phyloP scores from a whole-genome alignment of 64 coral and sea anemone species.

The Anthopleura sola region DNA sequence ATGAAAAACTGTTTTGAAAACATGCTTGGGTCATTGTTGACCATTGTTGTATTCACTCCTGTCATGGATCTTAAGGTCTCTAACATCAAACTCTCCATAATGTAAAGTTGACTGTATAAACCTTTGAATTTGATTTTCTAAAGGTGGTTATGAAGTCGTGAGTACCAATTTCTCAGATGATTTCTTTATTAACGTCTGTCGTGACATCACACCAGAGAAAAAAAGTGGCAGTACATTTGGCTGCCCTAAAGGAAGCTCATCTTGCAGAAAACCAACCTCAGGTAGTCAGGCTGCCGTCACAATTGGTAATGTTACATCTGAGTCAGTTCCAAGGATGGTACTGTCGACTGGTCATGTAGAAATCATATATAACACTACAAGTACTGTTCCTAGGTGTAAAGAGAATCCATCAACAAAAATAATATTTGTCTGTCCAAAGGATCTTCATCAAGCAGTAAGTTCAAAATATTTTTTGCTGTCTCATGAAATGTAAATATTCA shows the following conservation, averaged over 20 bases:
- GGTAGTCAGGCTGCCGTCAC: constrained; percentile 4
- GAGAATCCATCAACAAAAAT: constrained; percentile 49
- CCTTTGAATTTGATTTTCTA: not conserved
- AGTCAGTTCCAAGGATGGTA: not conserved
- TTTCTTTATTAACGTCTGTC: constrained; percentile 85
- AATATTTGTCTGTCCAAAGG: constrained; percentile 64
- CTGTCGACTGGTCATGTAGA: constrained; percentile 27
- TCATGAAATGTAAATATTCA: no score
- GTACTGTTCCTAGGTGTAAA: constrained; percentile 11
- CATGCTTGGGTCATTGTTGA: no score
- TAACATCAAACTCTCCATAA: no score
- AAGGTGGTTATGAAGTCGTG: constrained; percentile 82
- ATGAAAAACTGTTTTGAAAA: no score
- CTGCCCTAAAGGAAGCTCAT: constrained; percentile 50
- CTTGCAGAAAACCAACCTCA: constrained; percentile 53
- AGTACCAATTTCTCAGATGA: constrained; percentile 43
- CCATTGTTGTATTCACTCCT: no score
- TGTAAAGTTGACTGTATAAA: no score
- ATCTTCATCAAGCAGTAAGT: constrained; percentile 52
- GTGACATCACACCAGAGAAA: constrained; percentile 60
- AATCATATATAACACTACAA: constrained; percentile 55
- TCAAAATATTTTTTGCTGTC: not conserved
- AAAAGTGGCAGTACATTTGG: constrained; percentile 2
- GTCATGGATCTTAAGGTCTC: no score
- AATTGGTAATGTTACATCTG: constrained; percentile 48